Base-by-base conservation (phyloP, 2,113 vertebrate genomes). In the Nycticryphes semicollaris region DNA sequence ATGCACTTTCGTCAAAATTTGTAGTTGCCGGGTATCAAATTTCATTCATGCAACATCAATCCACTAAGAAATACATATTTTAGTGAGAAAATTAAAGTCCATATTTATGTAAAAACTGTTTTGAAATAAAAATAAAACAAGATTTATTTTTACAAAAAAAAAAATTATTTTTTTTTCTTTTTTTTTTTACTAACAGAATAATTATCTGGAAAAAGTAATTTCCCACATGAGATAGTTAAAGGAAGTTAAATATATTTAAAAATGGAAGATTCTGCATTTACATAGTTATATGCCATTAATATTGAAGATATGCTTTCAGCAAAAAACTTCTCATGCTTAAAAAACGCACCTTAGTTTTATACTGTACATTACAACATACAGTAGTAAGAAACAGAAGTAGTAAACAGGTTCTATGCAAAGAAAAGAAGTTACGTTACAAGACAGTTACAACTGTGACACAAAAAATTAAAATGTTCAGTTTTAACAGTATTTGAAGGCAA, bases 301-400 rank as follows among this genome's bases (percentile, higher is more conserved):
- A 97, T 33, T 82, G 93, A 95, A 97, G 95, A 97, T 98, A 97
- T 69, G 33, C 33, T 96, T 94, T 96, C 93, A 90, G 39, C 96
- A 98, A 98, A 97, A 96, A 96, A 95, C 96, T 97, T 96, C 41
- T 96, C 99, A 99, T 99, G 99, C 99, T 98, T 99, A 98, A 97
- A 98, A 98, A 98, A 97, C 31, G 97, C 97, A 98, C 92, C 98
- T 96, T 95, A 95, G 73, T 89, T 98, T 98, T 98, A 98, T 98
- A 98, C 98, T 97, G 97, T 98, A 98, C 98, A 98, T 97, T 98
- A 99, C 98, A 98, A 98, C 97, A 98, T 94, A 96, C 6, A 91
- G 88, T 95, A 98, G 94, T 98, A 98, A 97, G 93, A 97, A 97
- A 98, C 84, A 87, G 59, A 97, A 98, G 90, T 98, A 97, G 94